phyloP scores from a whole-genome alignment of 2,797 vertebrate genomes.

The Microtus agrestis region DNA sequence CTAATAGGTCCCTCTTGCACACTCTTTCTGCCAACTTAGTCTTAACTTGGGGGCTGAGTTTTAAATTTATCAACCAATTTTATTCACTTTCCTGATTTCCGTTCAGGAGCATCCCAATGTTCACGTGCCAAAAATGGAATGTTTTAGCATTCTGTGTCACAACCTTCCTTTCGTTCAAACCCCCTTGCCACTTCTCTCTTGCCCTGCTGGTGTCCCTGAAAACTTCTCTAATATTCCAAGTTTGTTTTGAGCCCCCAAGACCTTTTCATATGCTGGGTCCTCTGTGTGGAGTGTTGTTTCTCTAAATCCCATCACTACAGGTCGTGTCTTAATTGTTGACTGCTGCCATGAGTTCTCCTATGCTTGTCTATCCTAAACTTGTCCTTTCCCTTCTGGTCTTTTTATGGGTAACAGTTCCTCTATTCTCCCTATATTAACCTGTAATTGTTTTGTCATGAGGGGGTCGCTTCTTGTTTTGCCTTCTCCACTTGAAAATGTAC shows the following conservation, averaged over 20 bases:
- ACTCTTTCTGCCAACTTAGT: neutral
- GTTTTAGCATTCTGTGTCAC: neutral
- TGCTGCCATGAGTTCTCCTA: neutral
- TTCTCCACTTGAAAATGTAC: neutral
- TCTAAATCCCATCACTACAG: neutral
- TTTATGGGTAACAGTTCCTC: neutral
- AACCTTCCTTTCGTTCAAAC: neutral
- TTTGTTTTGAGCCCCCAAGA: neutral
- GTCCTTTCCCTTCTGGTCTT: neutral
- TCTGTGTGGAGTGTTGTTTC: neutral
- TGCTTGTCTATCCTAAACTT: neutral
- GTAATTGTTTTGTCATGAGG: neutral
- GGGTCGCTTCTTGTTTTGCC: neutral
- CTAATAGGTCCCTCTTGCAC: neutral
- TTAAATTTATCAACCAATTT: conserved; percentile 37
- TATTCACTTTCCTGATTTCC: neutral
- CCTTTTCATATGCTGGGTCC: neutral
- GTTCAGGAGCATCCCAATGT: neutral
- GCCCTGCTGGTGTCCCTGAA: neutral
- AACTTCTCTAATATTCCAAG: neutral
- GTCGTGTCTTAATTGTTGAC: neutral
- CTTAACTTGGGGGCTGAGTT: neutral
- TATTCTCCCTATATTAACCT: neutral
- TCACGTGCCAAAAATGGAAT: neutral
- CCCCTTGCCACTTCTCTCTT: neutral